Evolutionary conservation across 2,797 vertebrate genomes (phyloP).

Genomic region (Oreochromis mossambicus): DNA sequence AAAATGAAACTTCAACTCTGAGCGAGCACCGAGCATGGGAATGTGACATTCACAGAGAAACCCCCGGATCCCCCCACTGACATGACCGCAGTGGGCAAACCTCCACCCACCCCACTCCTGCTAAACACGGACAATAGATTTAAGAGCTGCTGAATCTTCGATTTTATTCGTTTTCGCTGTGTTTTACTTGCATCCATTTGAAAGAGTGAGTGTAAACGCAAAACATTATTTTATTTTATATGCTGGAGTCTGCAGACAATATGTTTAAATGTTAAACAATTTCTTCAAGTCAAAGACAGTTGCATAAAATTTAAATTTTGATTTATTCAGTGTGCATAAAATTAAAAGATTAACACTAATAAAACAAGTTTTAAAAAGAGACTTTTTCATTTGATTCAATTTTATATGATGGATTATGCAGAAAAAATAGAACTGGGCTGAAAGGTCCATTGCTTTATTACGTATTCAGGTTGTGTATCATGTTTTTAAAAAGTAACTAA

Average conservation of each 20-base stretch:
- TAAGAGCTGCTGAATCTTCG: neutral
- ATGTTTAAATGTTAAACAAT: neutral
- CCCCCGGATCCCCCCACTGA: neutral
- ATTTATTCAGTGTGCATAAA: neutral
- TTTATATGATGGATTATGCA: neutral
- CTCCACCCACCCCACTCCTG: neutral
- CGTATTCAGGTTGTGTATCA: neutral
- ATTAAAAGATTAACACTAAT: neutral
- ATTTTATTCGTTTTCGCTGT: neutral
- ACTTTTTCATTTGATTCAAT: neutral
- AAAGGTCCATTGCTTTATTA: rapidly evolving
- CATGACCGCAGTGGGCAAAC: rapidly evolving
- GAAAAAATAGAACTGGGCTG: neutral
- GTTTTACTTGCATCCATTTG: neutral
- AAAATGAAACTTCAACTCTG: rapidly evolving
- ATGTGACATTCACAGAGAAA: neutral
- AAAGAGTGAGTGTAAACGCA: neutral
- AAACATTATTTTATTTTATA: rapidly evolving
- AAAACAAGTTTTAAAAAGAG: neutral
- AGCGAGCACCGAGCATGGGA: neutral
- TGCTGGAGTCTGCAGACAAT: neutral
- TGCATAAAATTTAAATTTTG: neutral
- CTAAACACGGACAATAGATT: neutral
- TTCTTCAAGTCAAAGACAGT: neutral
- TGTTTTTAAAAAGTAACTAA: neutral